Evolutionary conservation across 2,888 invertebrate genomes (phyloP), one percentile per base, ranked within the genome.

Genomic region (Heteropelma amictum): DNA sequence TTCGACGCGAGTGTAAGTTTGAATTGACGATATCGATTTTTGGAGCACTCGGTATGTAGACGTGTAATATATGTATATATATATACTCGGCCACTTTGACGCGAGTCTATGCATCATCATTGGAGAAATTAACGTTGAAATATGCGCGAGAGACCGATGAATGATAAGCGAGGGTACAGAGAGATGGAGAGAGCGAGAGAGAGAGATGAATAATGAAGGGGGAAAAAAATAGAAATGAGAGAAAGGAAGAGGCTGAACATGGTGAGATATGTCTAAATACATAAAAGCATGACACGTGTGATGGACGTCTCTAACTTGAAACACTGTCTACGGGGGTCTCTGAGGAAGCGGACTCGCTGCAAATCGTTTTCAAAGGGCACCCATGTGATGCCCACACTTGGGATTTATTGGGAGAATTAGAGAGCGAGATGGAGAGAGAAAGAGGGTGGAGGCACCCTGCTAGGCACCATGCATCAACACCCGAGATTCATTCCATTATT

Each of bases 381-480:
- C 26, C 17, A 42, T n/a, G 28, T 38, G 35, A 35, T 21, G 49
- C 60, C n/a, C 45, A 47, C 72, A 67, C 33, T 33, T 61, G 67
- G 68, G 74, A 35, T 76, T 72, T 56, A 38, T 45, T 54, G 19
- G 21, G 1, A 23, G 23, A 47, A 10, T 10, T 2, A 33, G 21
- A 33, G 21, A 35, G 35, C 33, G 21, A 35, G 35, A 54, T n/a
- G 5, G 38, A 1, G 12, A 12, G 12, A 38, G 12, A 38, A 14
- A 35, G 51, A 28, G 21, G 7, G 49, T 17, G 14, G 47, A 28
- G 64, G 51, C 88, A 85, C 87, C 87, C 88, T 83, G 88, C 88
- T 86, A 88, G 81, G 88, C 84, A 82, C 88, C 81, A 88, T 88
- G 88, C 86, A 88, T 88, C 88, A 88, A 88, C 88, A 88, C 88